A percentile compares a stretch with the other conserved stretches of the same genome.
Evolutionary conservation across 2,113 vertebrate genomes (phyloP).

Genomic region (Mola mola): DNA sequence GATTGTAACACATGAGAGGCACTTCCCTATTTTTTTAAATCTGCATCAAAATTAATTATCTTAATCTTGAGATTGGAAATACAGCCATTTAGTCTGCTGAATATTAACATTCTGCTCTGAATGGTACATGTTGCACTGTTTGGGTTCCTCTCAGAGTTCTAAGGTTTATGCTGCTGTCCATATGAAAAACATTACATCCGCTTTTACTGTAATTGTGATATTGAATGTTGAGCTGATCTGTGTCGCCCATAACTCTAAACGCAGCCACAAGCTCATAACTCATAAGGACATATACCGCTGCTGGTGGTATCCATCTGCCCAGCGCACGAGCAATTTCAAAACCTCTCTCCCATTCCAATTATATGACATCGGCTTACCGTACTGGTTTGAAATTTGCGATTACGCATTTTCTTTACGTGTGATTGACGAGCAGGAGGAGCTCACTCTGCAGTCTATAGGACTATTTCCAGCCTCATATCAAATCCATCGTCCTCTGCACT

Average conservation of each 20-base stretch:
- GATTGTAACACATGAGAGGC: slow-evolving; percentile 15
- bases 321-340: slow-evolving; percentile 63
- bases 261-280: slow-evolving; percentile 71
- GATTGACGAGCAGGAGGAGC: slow-evolving; percentile 74
- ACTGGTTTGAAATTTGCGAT: slow-evolving; percentile 71
- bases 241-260: slow-evolving; percentile 78
- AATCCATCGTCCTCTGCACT: slow-evolving; percentile 71
- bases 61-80: slow-evolving; percentile 22
- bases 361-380: slow-evolving; percentile 69
- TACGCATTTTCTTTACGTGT: slow-evolving; percentile 75
- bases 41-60: slow-evolving; percentile 35
- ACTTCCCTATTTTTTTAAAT: slow-evolving; percentile 24
- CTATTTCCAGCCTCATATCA: slow-evolving; percentile 72
- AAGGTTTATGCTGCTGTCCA: slow-evolving; percentile 61
- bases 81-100: slow-evolving; percentile 21
- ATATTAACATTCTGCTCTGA: slow-evolving; percentile 40
- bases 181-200: slow-evolving; percentile 77
- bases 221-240: slow-evolving; percentile 77
- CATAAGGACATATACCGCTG: slow-evolving; percentile 68
- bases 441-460: slow-evolving; percentile 55
- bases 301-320: slow-evolving; percentile 60
- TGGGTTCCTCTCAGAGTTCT: slow-evolving; percentile 41
- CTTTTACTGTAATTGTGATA: slow-evolving; percentile 82
- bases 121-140: slow-evolving; percentile 50
- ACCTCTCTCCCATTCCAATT: slow-evolving; percentile 64